Percentiles rank a stretch among this genome's conserved stretches.
Conservation (phyloP, 2,888 invertebrate genomes). For the Willowsia nigromaculata region DNA sequence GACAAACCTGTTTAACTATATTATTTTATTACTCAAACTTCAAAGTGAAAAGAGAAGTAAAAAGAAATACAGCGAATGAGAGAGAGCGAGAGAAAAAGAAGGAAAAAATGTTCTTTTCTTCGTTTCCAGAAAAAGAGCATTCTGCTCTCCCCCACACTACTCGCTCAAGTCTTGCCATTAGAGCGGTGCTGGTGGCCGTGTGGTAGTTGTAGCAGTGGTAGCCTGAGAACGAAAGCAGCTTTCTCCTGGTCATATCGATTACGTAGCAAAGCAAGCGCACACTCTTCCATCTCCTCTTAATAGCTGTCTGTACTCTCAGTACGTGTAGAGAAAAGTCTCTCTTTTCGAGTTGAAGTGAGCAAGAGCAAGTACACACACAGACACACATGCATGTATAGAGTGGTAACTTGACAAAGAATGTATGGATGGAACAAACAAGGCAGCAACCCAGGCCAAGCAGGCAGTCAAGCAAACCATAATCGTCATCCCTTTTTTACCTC, state of each 20-base stretch:
- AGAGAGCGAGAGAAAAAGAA: not conserved
- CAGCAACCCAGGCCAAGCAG: conserved; percentile 34
- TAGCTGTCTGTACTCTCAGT: conserved; percentile 40
- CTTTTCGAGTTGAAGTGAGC: conserved; percentile 62
- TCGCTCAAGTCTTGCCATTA: not conserved
- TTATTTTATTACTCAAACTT: conserved; percentile 29
- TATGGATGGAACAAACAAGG: conserved; percentile 43
- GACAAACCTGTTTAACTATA: conserved; percentile 14
- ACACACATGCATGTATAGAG: not conserved
- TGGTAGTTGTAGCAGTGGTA: not conserved
- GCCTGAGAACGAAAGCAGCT: conserved; percentile 62
- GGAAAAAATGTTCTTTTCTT: conserved; percentile 54
- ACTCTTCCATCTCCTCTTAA: conserved; percentile 72
- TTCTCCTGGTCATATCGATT: conserved; percentile 78
- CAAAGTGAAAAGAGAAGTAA: conserved; percentile 32
- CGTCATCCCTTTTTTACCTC: conserved; percentile 38
- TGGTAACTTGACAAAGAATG: conserved; percentile 37
- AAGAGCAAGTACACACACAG: conserved; percentile 43
- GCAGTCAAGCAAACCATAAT: conserved; percentile 69
- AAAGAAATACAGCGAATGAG: no score
- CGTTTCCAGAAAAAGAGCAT: conserved; percentile 49
- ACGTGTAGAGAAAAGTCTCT: conserved; percentile 30
- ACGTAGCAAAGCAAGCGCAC: conserved; percentile 77
- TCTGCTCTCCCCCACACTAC: conserved; percentile 3
- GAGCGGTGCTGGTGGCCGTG: not conserved